Evolutionary conservation across 2,888 invertebrate genomes (phyloP), one percentile per base, ranked within the genome.

Genomic region (Colostygia pectinataria): DNA sequence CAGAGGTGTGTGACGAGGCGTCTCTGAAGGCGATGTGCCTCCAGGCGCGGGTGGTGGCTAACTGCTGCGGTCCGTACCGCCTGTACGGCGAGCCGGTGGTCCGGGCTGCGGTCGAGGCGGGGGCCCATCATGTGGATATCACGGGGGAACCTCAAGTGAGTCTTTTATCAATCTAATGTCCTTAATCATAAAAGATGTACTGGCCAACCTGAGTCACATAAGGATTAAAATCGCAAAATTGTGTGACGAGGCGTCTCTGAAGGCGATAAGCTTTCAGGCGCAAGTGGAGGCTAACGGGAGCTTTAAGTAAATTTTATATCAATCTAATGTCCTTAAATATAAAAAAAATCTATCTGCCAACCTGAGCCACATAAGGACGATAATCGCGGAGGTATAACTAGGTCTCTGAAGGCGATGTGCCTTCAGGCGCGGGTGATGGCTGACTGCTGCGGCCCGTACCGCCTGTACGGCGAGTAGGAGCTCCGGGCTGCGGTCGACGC

Each of bases 381-480:
- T 98, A 33, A 81, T 95, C 41, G 98, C 97, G 0, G 97, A 98
- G 70, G 91, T 96, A 0, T 87, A n/a, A n/a, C 88, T 1, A 90
- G 92, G 24, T 96, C 97, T 0, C 76, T 99, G 10, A 79, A 90
- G 28, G 91, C 91, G 43, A 99, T 99, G 99, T 95, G 97, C 31
- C 84, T 90, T 34, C 92, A 93, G 61, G 92, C 96, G 4, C 94
- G 92, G 66, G 92, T 99, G 43, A 39, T 99, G 14, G 92, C 98
- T 0, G 99, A 98, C 83, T 97, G 97, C 80, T 97, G 97, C 62
- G 99, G 99, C 0, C 99, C 99, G 0, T 97, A 94, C 77, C 88
- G 94, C 9, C 94, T 97, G 71, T 96, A 93, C 80, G 99, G 99
- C 0, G 98, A 98, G 76, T 92, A 94, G 2, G 97, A 99, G 4